Percentiles rank a stretch among this genome's conserved stretches.
Evolutionary conservation across 2,113 vertebrate species (phyloP).

Genomic region (Podarcis cretensis): DNA sequence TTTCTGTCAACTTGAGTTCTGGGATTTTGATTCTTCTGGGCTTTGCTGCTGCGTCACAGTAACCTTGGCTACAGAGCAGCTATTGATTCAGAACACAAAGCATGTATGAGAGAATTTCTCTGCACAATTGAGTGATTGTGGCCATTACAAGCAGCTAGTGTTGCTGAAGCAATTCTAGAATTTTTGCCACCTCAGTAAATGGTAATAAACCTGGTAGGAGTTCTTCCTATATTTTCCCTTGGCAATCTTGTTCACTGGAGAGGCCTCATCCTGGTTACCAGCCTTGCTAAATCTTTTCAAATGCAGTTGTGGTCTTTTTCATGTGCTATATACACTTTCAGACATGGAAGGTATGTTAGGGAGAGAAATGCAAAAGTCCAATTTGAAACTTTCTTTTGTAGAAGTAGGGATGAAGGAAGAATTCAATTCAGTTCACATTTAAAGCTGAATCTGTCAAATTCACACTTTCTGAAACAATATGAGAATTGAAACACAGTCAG

Average conservation of each 20-base stretch:
- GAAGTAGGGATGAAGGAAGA: background rate
- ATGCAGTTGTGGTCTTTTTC: background rate
- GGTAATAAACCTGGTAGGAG: background rate
- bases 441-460: no score
- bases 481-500: no score
- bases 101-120: slow-evolving; percentile 47
- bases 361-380: background rate
- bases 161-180: slow-evolving; percentile 26
- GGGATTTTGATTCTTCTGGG: slow-evolving; percentile 23
- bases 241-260: background rate
- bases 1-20: slow-evolving; percentile 30
- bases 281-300: background rate
- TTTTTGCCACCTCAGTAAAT: slow-evolving; percentile 3
- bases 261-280: background rate
- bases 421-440: no score
- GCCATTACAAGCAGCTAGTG: background rate
- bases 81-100: slow-evolving; percentile 63
- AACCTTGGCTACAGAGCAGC: slow-evolving; percentile 56
- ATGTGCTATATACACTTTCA: background rate
- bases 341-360: background rate
- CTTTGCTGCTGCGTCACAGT: slow-evolving; percentile 48
- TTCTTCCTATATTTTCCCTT: slow-evolving; percentile 12
- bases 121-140: slow-evolving; percentile 45
- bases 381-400: background rate
- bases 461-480: no score